Base-by-base conservation (phyloP, 2,113 vertebrate genomes). In the Thomomys bottae region DNA sequence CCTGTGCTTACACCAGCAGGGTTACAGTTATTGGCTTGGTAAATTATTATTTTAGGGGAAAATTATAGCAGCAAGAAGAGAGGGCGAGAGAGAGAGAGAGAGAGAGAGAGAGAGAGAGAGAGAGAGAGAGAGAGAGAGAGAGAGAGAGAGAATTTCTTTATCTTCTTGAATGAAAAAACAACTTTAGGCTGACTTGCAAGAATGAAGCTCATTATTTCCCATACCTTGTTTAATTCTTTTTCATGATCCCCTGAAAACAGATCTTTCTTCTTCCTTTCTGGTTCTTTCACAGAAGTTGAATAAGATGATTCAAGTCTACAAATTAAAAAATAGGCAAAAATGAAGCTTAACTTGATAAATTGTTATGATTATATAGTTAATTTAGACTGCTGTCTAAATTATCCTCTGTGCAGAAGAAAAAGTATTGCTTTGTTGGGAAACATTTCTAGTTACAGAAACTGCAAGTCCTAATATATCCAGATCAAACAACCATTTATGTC, bases 191-290 rank as follows among this genome's bases (percentile, higher is more conserved):
- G 70, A 36, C 68, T 36, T 71, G 36, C 5, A 87, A 81, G 45
- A 91, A 85, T 8, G 23, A 34, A 83, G 8, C 45, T 72, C 21
- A 3, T 70, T 68, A 8, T 45, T 86, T 80, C n/a, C 64, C 49
- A 77, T 98, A 98, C 98, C 97, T 97, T 96, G 3, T 90, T 96
- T 81, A 95, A 79, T 59, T 97, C 95, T 92, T 97, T 96, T 82
- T 1, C 89, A 72, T 97, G 97, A 90, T 40, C 38, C 76, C 92
- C 70, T 4, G 90, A 45, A 73, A 97, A 64, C 54, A 97, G 82
- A 10, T 95, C 96, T 91, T 94, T 34, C n/a, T 40, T 96, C 95
- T 97, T 97, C 77, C 95, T 95, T 96, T 97, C 96, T 72, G 84
- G 30, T 90, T 97, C 96, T 85, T 98, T 96, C 89, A 91, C 66